Evolutionary conservation across 2,797 vertebrate genomes (phyloP), one percentile per base, ranked within the genome.

Genomic region (Takifugu rubripes): DNA sequence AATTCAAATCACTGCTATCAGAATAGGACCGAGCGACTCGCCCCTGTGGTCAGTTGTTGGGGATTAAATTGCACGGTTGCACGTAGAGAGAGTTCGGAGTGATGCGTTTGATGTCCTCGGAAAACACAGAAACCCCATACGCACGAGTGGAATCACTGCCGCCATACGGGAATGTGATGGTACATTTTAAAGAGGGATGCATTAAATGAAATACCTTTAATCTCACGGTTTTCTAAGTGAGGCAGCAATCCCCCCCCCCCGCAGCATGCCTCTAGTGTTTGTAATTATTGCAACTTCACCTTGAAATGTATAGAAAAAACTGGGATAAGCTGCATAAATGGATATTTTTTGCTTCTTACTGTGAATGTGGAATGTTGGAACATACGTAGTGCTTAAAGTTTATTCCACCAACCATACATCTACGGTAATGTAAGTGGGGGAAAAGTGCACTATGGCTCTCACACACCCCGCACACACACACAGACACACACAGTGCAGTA

Each of bases 1-100:
- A 84, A 88, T 86, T 85, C 63, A 79, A 86, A 87, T 85, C 70
- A 64, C 52, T 27, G 65, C 71, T 72, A 83, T 85, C 83, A 78
- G 64, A 86, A 83, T 64, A 54, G 68, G 61, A 61, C 57, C 68
- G 73, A 61, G 61, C 61, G 77, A 61, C 69, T 88, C 81, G 82
- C 74, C 78, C 79, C 64, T 54, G 51, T 73, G 75, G 70, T 64
- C 44, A 55, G 84, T 77, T 86, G 78, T 84, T 77, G 15, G 56
- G 63, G 79, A 76, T 77, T 66, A 79, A 66, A 84, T 69, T 69
- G 70, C 58, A n/a, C 66, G 67, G 54, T 66, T 59, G 72, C 56
- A 6, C 55, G 69, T 44, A 26, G 61, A 49, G 53, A 71, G 66
- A 46, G 71, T 64, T 52, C 47, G 51, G 69, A 64, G 25, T 45